These are phyloP conservation scores for Perdix hodgsoniae DNA, from an alignment of 2,797 vertebrate genomes.

Conservation along the genomic window DNA sequence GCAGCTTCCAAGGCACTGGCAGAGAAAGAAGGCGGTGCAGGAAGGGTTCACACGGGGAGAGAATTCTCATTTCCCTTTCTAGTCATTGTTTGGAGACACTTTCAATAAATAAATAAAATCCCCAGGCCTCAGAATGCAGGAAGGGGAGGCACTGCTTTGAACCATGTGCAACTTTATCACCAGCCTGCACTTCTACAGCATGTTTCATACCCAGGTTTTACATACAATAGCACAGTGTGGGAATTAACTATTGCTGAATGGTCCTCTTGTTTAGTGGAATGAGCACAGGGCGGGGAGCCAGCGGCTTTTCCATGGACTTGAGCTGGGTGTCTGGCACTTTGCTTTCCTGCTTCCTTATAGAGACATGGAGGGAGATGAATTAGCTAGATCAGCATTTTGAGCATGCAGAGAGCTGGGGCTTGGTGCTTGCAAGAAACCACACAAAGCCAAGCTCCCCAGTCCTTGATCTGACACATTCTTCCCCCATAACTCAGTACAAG, in stretches of 20 bases:
- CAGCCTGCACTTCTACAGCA: slow-evolving; percentile 5
- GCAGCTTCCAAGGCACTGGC: slow-evolving; percentile 88
- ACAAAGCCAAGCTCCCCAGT: neutral
- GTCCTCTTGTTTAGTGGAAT: slow-evolving; percentile 62
- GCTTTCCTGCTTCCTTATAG: slow-evolving; percentile 70
- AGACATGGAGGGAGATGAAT: slow-evolving; percentile 56
- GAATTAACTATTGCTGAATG: slow-evolving; percentile 67
- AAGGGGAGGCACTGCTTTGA: neutral
- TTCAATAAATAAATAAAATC: slow-evolving; percentile 15
- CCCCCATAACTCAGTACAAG: slow-evolving; percentile 1
- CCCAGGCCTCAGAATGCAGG: neutral
- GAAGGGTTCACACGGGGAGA: neutral
- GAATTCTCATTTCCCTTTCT: neutral
- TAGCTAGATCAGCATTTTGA: slow-evolving; percentile 64
- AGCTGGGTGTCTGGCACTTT: slow-evolving; percentile 63
- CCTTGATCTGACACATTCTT: slow-evolving; percentile 17
- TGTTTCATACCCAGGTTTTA: slow-evolving; percentile 64
- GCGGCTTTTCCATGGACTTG: slow-evolving; percentile 56
- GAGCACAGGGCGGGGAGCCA: slow-evolving; percentile 58
- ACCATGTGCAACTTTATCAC: neutral
- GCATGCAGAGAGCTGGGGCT: slow-evolving; percentile 10
- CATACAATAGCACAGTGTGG: slow-evolving; percentile 68
- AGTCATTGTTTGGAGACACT: neutral
- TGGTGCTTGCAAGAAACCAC: slow-evolving; percentile 28
- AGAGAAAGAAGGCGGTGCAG: slow-evolving; percentile 10